A percentile compares a stretch with the other conserved stretches of the same genome.
Conservation (phyloP, 1,140 invertebrate species). For the Ips nitidus region DNA sequence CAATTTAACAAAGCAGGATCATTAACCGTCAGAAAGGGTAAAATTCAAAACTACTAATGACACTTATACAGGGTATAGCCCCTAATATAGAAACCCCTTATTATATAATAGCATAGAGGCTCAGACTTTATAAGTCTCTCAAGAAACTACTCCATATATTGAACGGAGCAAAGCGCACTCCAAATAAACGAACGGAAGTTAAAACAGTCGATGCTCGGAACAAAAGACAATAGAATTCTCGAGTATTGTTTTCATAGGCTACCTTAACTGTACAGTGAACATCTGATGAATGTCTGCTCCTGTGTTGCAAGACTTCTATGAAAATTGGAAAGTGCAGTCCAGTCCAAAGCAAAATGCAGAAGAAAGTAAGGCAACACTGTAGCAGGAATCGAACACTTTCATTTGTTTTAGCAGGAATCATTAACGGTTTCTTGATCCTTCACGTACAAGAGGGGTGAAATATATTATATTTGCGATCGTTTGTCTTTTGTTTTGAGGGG, state of each 20-base stretch:
- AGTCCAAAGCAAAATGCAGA: background rate
- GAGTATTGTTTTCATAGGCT: slow-evolving; percentile 6
- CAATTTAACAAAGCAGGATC: too few relatives aligned
- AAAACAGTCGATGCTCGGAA: slow-evolving; percentile 11
- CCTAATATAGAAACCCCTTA: too few relatives aligned
- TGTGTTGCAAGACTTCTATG: too few relatives aligned
- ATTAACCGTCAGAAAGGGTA: too few relatives aligned
- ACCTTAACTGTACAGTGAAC: background rate
- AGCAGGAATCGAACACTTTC: slow-evolving; percentile 14
- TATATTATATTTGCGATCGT: slow-evolving; percentile 23
- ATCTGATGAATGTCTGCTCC: too few relatives aligned
- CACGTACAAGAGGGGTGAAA: slow-evolving; percentile 21
- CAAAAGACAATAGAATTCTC: slow-evolving; percentile 2
- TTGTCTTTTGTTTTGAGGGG: slow-evolving; percentile 23
- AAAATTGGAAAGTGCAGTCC: too few relatives aligned
- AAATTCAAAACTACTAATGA: too few relatives aligned
- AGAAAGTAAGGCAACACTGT: slow-evolving; percentile 8
- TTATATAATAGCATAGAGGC: too few relatives aligned
- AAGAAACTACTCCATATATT: too few relatives aligned
- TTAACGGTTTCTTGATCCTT: slow-evolving; percentile 20
- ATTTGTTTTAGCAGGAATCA: slow-evolving; percentile 26
- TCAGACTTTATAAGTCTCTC: too few relatives aligned
- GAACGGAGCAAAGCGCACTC: too few relatives aligned
- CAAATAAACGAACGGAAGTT: background rate
- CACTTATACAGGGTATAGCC: too few relatives aligned